phyloP scores from a whole-genome alignment of 2,113 vertebrate genomes.

The Gymnarchus niloticus region DNA sequence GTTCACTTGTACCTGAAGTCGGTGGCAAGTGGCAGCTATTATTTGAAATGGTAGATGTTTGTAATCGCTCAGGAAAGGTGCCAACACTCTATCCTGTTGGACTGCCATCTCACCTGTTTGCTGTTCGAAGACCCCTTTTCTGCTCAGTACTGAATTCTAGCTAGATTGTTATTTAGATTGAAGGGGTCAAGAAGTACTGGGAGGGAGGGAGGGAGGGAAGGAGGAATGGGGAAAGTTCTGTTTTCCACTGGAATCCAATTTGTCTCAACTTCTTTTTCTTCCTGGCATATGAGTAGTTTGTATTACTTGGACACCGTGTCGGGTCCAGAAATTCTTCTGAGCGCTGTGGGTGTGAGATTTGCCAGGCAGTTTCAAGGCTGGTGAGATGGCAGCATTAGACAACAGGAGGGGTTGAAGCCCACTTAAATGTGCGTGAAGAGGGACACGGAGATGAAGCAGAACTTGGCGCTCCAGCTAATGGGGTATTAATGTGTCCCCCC shows the following conservation, averaged over 20 bases:
- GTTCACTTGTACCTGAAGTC: background rate
- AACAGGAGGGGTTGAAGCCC: background rate
- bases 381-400: conserved; percentile 20
- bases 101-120: conserved; percentile 33
- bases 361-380: conserved; percentile 25
- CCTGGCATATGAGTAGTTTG: conserved; percentile 34
- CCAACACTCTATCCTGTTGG: conserved; percentile 12
- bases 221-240: conserved; percentile 31
- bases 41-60: conserved; percentile 29
- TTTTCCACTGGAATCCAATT: conserved; percentile 34
- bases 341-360: conserved; percentile 35
- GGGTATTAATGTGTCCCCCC: background rate
- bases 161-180: conserved; percentile 31
- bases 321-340: conserved; percentile 35
- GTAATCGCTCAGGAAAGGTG: background rate
- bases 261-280: conserved; percentile 46
- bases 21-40: conserved; percentile 26
- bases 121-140: conserved; percentile 30
- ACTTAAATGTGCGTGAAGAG: conserved; percentile 2
- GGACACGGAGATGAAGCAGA: conserved; percentile 4
- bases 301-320: conserved; percentile 40
- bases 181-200: conserved; percentile 15
- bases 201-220: conserved; percentile 34
- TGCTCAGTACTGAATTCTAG: conserved; percentile 27
- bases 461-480: background rate